These are phyloP conservation scores for Tethya wilhelma DNA, from an alignment of 37 sponge, comb jelly and placozoan genomes.

Conservation along the genomic window DNA sequence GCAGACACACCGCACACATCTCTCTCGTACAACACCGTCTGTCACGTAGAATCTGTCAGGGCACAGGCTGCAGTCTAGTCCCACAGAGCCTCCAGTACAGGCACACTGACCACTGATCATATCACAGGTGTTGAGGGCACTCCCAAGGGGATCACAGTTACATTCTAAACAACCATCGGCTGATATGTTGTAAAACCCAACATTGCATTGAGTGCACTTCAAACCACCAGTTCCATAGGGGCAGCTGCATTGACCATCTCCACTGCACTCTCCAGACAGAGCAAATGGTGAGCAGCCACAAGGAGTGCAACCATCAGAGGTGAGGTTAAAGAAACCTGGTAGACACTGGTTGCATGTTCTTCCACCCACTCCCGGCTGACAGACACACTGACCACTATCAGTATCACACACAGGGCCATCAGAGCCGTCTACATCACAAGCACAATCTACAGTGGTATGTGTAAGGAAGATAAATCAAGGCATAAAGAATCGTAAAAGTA, in stretches of 20 bases:
- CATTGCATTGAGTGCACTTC: slow-evolving; percentile 45
- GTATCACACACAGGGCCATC: slow-evolving; percentile 34
- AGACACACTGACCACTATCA: slow-evolving; percentile 59
- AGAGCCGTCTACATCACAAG: slow-evolving; percentile 47
- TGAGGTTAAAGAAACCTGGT: slow-evolving; percentile 47
- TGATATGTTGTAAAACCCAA: slow-evolving; percentile 53
- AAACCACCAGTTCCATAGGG: slow-evolving; percentile 38
- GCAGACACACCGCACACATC: slow-evolving; percentile 40
- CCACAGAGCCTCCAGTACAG: slow-evolving; percentile 65
- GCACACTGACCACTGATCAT: slow-evolving; percentile 61
- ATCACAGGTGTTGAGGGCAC: slow-evolving; percentile 44
- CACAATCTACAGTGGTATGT: slow-evolving; percentile 17
- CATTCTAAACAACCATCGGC: slow-evolving; percentile 36
- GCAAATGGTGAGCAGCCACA: slow-evolving; percentile 65
- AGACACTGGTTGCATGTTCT: slow-evolving; percentile 55
- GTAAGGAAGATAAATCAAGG: no score
- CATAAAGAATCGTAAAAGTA: not conserved
- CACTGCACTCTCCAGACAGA: slow-evolving; percentile 48
- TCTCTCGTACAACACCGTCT: not conserved
- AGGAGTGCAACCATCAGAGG: slow-evolving; percentile 49
- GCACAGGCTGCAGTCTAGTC: slow-evolving; percentile 70
- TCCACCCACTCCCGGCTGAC: slow-evolving; percentile 64
- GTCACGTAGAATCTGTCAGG: slow-evolving; percentile 40
- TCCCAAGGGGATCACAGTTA: slow-evolving; percentile 45
- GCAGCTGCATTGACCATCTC: slow-evolving; percentile 68